A percentile compares a stretch with the other conserved stretches of the same genome.
Conservation (phyloP, 2,797 vertebrate species). For the Sphenodon punctatus region DNA sequence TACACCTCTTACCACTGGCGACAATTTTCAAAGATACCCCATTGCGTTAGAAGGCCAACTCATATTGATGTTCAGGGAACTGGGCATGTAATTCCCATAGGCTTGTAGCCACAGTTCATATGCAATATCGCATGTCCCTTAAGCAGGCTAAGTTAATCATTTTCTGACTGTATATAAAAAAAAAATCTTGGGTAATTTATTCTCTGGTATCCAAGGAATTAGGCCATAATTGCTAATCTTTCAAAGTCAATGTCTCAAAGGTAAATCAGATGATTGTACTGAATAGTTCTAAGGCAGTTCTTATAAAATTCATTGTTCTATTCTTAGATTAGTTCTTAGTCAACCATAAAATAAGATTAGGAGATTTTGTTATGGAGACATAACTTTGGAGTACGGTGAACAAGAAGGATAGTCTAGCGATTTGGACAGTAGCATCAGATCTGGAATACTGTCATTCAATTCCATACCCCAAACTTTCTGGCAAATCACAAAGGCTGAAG, state of each 20-base stretch:
- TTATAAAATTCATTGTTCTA: background rate
- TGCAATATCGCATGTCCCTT: background rate
- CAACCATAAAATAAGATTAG: background rate
- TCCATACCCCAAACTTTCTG: too few relatives aligned
- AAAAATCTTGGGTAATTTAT: background rate
- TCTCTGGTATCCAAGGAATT: background rate
- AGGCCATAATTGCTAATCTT: background rate
- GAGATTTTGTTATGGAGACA: slow-evolving; percentile 9
- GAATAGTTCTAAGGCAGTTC: background rate
- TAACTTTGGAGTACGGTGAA: background rate
- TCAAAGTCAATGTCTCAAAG: background rate
- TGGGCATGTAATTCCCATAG: too few relatives aligned
- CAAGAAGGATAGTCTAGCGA: too few relatives aligned
- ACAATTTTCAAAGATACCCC: background rate
- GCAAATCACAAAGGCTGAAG: too few relatives aligned
- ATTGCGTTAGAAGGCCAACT: too few relatives aligned
- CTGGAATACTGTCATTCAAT: too few relatives aligned
- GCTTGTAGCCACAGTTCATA: background rate
- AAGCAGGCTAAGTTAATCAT: background rate
- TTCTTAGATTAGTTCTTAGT: background rate
- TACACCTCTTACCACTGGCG: background rate
- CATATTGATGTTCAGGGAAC: too few relatives aligned
- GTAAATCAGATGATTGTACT: background rate
- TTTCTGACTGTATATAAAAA: background rate
- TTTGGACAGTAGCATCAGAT: too few relatives aligned